Conservation (phyloP, 1,140 invertebrate genomes). For the Drosophila saltans region DNA sequence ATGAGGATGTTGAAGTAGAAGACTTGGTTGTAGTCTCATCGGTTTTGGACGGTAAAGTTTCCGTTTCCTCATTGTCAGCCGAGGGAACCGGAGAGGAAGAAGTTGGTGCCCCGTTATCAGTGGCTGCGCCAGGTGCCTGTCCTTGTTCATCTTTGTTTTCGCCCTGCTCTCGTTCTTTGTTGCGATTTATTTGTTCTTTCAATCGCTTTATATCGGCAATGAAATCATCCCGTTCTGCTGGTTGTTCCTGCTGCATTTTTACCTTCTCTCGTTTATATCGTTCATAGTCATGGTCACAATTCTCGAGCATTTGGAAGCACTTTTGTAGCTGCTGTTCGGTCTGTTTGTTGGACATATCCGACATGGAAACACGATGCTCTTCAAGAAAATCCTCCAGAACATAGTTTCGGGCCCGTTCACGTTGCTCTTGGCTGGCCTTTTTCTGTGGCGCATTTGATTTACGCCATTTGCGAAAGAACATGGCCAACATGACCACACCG, state of each 20-base stretch:
- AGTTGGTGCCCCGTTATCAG: not conserved
- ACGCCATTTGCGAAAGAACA: slow-evolving; percentile 80
- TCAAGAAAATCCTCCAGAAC: slow-evolving; percentile 81
- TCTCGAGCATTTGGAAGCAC: slow-evolving; percentile 69
- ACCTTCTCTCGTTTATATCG: slow-evolving; percentile 69
- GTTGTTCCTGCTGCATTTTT: slow-evolving; percentile 60
- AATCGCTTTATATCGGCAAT: slow-evolving; percentile 76
- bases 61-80: not conserved
- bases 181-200: slow-evolving; percentile 73
- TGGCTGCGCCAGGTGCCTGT: not conserved
- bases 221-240: slow-evolving; percentile 62
- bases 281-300: slow-evolving; percentile 77
- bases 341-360: slow-evolving; percentile 74
- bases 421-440: slow-evolving; percentile 55
- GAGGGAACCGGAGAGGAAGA: not conserved
- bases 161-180: slow-evolving; percentile 54
- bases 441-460: slow-evolving; percentile 56
- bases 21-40: slow-evolving; percentile 19
- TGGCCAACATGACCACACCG: slow-evolving; percentile 79
- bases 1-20: not conserved
- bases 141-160: slow-evolving; percentile 10
- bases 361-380: slow-evolving; percentile 78
- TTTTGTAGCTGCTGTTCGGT: slow-evolving; percentile 72
- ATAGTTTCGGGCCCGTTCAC: slow-evolving; percentile 78
- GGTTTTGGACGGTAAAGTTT: slow-evolving; percentile 37